Base-by-base conservation (phyloP, 2,113 vertebrate species). In the Albula goreensis region DNA sequence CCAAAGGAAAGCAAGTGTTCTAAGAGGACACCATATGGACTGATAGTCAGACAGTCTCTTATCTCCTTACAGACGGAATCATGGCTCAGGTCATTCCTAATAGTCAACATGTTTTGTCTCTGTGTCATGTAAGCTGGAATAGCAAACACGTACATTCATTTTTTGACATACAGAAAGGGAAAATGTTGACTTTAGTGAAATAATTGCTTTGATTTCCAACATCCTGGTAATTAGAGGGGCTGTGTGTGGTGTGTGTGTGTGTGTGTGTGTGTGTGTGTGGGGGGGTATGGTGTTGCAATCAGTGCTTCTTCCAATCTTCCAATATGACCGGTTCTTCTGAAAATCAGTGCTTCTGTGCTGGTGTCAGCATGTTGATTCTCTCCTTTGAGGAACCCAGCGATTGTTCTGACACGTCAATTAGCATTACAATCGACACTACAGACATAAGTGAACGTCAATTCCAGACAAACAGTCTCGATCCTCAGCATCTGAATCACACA, bases 351-450 rank as follows among this genome's bases (percentile, higher is more conserved):
- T 31, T 74, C n/a, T 74, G 22, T 11, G 25, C 6, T 10, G 70
- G 70, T 74, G 70, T 74, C 70, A 31, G 70, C 31, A n/a, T 74
- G n/a, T 31, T 74, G 70, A 74, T n/a, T 74, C n/a, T 15, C 22
- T n/a, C 70, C 70, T 74, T 22, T 63, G 48, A 50, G 78, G 85
- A 60, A 25, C 41, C 78, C 10, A 49, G 57, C n/a, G 19, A 22
- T 25, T 50, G 12, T 49, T 25, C 52, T 79, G 70, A 2, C 70
- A 53, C 56, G 41, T 56, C 2, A 49, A 83, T 87, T 80, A 70
- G 52, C 56, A 87, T 87, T 22, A 80, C 86, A 84, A 87, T 84
- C 49, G 13, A 31, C 56, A 80, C 60, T 48, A 63, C 82, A 80
- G 86, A 80, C 77, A 80, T 31, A 86, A 74, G 70, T 83, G 22